A percentile compares a stretch with the other conserved stretches of the same genome.
Conservation (phyloP, 1,140 invertebrate species). For the Drosophila micromelanica region DNA sequence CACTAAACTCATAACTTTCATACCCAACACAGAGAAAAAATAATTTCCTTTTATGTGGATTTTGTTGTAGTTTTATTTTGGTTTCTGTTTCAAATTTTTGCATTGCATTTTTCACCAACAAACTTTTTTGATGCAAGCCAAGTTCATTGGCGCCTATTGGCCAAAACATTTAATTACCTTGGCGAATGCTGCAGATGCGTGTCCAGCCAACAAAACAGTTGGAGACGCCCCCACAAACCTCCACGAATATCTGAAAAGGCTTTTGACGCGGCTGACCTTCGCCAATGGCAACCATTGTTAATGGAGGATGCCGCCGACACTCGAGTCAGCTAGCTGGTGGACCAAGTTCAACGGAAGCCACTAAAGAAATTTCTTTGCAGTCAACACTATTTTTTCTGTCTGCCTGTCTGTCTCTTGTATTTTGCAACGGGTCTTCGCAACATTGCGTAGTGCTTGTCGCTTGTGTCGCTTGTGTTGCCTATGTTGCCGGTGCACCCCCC, state of each 20-base stretch:
- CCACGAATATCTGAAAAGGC: slow-evolving; percentile 60
- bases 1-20: slow-evolving; percentile 26
- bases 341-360: slow-evolving; percentile 75
- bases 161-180: slow-evolving; percentile 55
- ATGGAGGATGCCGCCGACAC: slow-evolving; percentile 3
- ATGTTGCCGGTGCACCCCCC: background rate
- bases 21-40: slow-evolving; percentile 42
- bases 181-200: slow-evolving; percentile 51
- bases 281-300: slow-evolving; percentile 14
- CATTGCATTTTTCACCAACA: slow-evolving; percentile 25
- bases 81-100: slow-evolving; percentile 2
- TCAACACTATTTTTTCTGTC: slow-evolving; percentile 8
- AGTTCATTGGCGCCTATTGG: slow-evolving; percentile 66
- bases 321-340: background rate
- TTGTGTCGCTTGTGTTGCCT: background rate
- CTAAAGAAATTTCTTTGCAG: slow-evolving; percentile 48
- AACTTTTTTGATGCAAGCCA: slow-evolving; percentile 1
- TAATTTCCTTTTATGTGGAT: slow-evolving; percentile 67
- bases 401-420: background rate
- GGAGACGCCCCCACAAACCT: slow-evolving; percentile 22
- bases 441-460: slow-evolving; percentile 33
- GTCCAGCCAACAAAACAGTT: background rate
- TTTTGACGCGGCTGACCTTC: slow-evolving; percentile 71
- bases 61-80: slow-evolving; percentile 19
- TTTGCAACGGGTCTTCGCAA: slow-evolving; percentile 30